phyloP scores from a whole-genome alignment of 2,797 vertebrate genomes.

The Telmatherina bonti region DNA sequence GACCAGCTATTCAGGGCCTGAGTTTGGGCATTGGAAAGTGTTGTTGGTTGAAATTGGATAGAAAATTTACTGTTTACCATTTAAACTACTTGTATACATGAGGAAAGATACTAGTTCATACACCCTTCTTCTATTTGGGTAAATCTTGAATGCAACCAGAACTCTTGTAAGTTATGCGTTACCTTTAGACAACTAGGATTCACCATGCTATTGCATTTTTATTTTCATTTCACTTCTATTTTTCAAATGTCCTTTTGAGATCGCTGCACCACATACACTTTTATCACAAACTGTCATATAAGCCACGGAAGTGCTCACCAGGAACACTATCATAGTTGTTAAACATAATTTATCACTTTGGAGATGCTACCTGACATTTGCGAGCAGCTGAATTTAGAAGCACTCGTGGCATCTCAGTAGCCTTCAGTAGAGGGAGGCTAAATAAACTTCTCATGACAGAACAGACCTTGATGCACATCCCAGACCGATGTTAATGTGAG shows the following conservation, averaged over 20 bases:
- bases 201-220: background rate
- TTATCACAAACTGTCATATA: conserved; percentile 29
- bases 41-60: no score
- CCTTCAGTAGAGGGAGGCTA: conserved; percentile 27
- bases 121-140: background rate
- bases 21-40: no score
- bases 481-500: conserved; percentile 40
- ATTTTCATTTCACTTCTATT: background rate
- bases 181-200: conserved; percentile 9
- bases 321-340: conserved; percentile 44
- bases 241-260: background rate
- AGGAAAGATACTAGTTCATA: background rate
- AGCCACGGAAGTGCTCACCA: conserved; percentile 13
- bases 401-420: conserved; percentile 10
- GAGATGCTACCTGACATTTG: conserved; percentile 38
- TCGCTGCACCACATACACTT: conserved; percentile 11
- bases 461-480: conserved; percentile 21
- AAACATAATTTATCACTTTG: conserved; percentile 48
- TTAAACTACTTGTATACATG: no score
- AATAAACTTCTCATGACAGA: conserved; percentile 44
- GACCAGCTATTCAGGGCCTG: no score
- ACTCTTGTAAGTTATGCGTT: background rate
- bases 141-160: background rate
- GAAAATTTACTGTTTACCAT: background rate
- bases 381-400: conserved; percentile 29